Conservation (phyloP, 2,797 vertebrate genomes). For the Lophius americanus region DNA sequence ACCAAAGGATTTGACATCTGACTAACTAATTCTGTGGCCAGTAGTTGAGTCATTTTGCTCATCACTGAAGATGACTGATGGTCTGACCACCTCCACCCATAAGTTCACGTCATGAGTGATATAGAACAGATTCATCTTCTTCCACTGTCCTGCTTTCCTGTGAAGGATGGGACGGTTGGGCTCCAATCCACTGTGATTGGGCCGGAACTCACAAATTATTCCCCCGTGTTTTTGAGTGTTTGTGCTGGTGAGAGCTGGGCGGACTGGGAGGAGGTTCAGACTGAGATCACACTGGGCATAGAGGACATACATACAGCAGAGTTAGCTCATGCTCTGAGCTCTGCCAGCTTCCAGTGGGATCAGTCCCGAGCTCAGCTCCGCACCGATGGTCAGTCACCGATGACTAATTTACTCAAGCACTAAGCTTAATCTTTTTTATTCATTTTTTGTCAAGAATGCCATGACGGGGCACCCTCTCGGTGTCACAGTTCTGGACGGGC, state of each 20-base stretch:
- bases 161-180: not conserved
- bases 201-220: slow-evolving; percentile 20
- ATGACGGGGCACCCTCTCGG: too few relatives aligned
- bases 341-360: slow-evolving; percentile 21
- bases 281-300: slow-evolving; percentile 67
- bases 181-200: slow-evolving; percentile 22
- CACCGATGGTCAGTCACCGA: not conserved
- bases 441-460: too few relatives aligned
- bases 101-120: not conserved
- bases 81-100: too few relatives aligned
- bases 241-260: slow-evolving; percentile 9
- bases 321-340: slow-evolving; percentile 33
- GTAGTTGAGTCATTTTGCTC: too few relatives aligned
- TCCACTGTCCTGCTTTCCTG: not conserved
- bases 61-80: too few relatives aligned
- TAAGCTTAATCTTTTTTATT: too few relatives aligned
- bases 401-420: not conserved
- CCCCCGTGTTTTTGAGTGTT: slow-evolving; percentile 5
- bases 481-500: too few relatives aligned
- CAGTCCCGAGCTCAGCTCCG: slow-evolving; percentile 16
- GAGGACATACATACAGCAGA: slow-evolving; percentile 14
- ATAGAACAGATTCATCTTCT: not conserved
- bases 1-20: too few relatives aligned
- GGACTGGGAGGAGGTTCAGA: slow-evolving; percentile 31
- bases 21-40: too few relatives aligned